Evolutionary conservation across 2,888 invertebrate genomes (phyloP).

Genomic region (Abrostola tripartita): DNA sequence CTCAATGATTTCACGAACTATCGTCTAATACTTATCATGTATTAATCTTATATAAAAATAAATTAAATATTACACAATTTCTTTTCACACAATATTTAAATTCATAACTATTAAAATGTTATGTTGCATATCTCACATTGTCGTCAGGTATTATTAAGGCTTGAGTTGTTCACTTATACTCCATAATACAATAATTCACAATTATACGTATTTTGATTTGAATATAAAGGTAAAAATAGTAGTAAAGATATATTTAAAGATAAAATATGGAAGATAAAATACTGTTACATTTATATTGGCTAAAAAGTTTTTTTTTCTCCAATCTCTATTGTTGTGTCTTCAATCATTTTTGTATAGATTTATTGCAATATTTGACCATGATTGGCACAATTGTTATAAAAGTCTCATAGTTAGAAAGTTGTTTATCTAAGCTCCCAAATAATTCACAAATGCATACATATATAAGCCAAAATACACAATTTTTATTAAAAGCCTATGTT

Average conservation of each 20-base stretch:
- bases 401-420: not conserved
- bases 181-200: conserved; percentile 32
- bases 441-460: too few relatives aligned
- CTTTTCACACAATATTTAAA: conserved; percentile 31
- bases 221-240: conserved; percentile 45
- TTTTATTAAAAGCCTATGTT: too few relatives aligned
- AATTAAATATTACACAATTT: conserved; percentile 49
- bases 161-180: conserved; percentile 32
- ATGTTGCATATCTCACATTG: conserved; percentile 13
- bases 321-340: not conserved
- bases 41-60: conserved; percentile 58
- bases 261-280: conserved; percentile 45
- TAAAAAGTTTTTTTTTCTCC: conserved; percentile 13
- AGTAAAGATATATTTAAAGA: conserved; percentile 36
- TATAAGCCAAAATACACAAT: too few relatives aligned
- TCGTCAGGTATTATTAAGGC: conserved; percentile 42
- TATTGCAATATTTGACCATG: conserved; percentile 15
- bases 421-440: not conserved
- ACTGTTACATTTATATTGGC: conserved; percentile 29
- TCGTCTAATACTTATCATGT: conserved; percentile 37
- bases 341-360: not conserved
- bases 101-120: conserved; percentile 18
- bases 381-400: conserved; percentile 33
- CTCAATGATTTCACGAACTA: conserved; percentile 47
- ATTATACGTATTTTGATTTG: conserved; percentile 11